Base-by-base conservation (phyloP, 2,888 invertebrate genomes). In the Tineola bisselliella region DNA sequence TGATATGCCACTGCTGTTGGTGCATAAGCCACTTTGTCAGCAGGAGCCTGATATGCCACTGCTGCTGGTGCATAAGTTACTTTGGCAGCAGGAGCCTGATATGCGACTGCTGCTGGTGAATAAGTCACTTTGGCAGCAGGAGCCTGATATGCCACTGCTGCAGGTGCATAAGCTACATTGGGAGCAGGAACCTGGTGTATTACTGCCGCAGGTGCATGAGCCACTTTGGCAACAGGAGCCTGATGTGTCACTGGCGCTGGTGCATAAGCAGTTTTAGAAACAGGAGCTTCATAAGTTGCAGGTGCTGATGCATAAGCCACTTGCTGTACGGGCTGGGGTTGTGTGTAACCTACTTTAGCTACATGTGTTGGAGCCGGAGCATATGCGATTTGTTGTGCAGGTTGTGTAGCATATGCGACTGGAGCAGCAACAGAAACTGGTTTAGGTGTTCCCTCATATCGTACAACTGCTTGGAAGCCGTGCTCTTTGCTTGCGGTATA, bases 51-150 rank as follows among this genome's bases (percentile, higher is more conserved):
- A 48, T 60, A 60, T 12, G 60, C 44, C 8, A 59, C 44, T 44
- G 62, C 60, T 0, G 64, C 67, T 0, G 62, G 15, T 8, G 62
- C 62, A 52, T 63, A 62, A 31, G 61, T 44, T 15, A 63, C 57
- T 43, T 67, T 67, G 19, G 67, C 65, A 10, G 70, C 65, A 18
- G 71, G 70, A 6, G 71, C 69, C 17, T 33, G 38, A 43, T 57
- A 61, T 17, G 31, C 57, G 1, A 43, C 61, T 4, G 44, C 60
- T 11, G 67, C 66, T 4, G 65, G 63, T 30, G 72, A 69, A 64
- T 70, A 66, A 38, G 71, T 65, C n/a, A 70, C 60, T 63, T 70
- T 71, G 15, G 71, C 66, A 11, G 69, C 67, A 10, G 68, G 70
- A 48, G 70, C 64, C 52, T 61, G 61, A 10, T 62, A 18, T 62